Evolutionary conservation across 2,888 invertebrate genomes (phyloP), one percentile per base, ranked within the genome.

Genomic region (Trissoscelio sp.): DNA sequence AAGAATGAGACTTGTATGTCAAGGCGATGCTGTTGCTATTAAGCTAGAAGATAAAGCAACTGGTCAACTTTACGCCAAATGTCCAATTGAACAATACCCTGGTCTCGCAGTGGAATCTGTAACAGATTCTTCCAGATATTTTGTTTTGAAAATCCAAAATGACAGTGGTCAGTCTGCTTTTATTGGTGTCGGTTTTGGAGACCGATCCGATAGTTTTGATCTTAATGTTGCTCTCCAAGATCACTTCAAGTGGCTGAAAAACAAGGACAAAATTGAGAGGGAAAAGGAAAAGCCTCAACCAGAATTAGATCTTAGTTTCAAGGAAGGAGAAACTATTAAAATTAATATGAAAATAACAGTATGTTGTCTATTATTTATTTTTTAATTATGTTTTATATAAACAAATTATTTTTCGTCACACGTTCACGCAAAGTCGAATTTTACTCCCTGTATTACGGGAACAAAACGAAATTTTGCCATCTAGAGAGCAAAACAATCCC

Each of bases 321-420:
- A 99, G 90, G 99, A 99, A 89, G 99, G 99, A 16, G 98, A 99
- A 93, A 99, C 99, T 0, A 99, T 99, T 85, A 99, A 98, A 93
- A 98, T 99, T 80, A 99, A 99, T 90, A 97, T 99, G 96, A 97
- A 97, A 92, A 97, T 98, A 84, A 97, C 97, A 83, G 97, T 97
- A 93, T 92, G 93, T 88, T 60, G 5, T 2, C 1, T 46, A 7
- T 22, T 22, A 46, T 51, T 16, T 31, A 62, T n/a, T 22, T 42
- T 46, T 46, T 22, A 22, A 11, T 4, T 34, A 2, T 34, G 34
- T 34, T 34, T 34, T 11, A 34, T 11, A 3, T 28, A 28, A 28
- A 28, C 3, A 28, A 18, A 18, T 18, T 39, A 39, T 34, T 28
- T 28, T 28, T 28, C 28, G 28, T n/a, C n/a, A n/a, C n/a, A n/a